Base-by-base conservation (phyloP, 2,888 invertebrate genomes). In the Pammene fasciana region DNA sequence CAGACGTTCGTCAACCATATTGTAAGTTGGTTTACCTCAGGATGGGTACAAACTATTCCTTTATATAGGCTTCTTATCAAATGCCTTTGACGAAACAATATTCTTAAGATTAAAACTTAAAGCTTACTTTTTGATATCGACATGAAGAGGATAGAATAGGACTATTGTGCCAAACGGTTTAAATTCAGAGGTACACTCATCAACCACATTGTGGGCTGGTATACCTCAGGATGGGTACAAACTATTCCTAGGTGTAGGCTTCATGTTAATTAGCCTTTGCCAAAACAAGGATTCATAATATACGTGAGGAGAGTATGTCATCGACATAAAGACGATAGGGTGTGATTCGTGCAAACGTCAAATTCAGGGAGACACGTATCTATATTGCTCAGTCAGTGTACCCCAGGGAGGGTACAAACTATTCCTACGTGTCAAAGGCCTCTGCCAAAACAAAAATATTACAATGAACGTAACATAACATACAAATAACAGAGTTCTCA, bases 21-120 rank as follows among this genome's bases (percentile, higher is more conserved):
- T 8, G 90, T 90, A 41, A 89, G 88, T 86, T 10, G 38, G 55
- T 10, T 38, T 11, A 14, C 55, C 16, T 0, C 41, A 57, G 57
- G 41, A 41, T 13, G 57, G 18, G 43, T 41, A 41, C 56, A 41
- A 1, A 41, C 18, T 56, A 3, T 56, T 41, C 3, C 16, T 26
- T 26, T 1, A 4, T 26, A 4, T 26, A 26, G 26, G 26, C 26
- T 18, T 13, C 13, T 1, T 52, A 26, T 52, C 13, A 52, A 52
- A 52, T 10, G 52, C 26, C 52, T 46, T 7, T 52, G 26, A 11
- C 9, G 18, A 26, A 26, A 0, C 18, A 18, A 18, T 11, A 5
- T 50, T 11, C 26, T 11, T 18, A 26, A 10, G 16, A 1, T 11
- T 0, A 38, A 7, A 1, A 38, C 6, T 38, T 7, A 38, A 5